Percentiles rank a stretch among this genome's conserved stretches.
Conservation (phyloP, 2,797 vertebrate genomes). For the Gymnothorax reevesii region DNA sequence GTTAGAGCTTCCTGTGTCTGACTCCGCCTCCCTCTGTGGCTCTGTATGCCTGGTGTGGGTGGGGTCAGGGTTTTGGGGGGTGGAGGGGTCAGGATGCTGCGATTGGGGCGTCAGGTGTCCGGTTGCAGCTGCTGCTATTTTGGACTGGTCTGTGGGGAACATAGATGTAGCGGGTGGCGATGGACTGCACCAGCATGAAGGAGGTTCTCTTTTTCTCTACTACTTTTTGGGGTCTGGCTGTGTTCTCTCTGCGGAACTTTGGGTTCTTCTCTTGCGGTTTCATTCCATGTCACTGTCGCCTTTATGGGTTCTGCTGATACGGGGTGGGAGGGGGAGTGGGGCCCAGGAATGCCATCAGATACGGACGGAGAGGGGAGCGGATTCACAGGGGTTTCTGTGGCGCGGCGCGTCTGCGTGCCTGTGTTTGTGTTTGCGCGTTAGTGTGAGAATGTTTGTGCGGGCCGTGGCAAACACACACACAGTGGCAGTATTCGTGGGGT, state of each 20-base stretch:
- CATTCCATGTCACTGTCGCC: neutral
- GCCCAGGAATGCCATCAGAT: neutral
- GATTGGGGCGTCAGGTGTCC: conserved; percentile 64
- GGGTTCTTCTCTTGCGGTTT: conserved; percentile 20
- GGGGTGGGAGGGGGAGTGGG: conserved; percentile 16
- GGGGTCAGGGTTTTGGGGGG: too few species aligned
- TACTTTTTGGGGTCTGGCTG: conserved; percentile 32
- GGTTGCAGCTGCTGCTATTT: conserved; percentile 86
- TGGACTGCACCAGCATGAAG: conserved; percentile 74
- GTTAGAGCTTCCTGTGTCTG: conserved; percentile 42
- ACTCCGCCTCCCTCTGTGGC: conserved; percentile 76
- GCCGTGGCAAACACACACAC: neutral
- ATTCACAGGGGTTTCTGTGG: conserved; percentile 38
- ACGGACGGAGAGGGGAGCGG: conserved; percentile 3
- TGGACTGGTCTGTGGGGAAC: conserved; percentile 84
- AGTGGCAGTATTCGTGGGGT: neutral
- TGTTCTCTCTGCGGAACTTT: conserved; percentile 37
- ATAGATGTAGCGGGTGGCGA: conserved; percentile 82
- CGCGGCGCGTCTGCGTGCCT: neutral
- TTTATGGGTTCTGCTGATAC: neutral
- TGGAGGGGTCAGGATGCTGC: too few species aligned
- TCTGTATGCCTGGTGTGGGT: conserved; percentile 78
- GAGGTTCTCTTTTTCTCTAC: conserved; percentile 69
- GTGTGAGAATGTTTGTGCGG: conserved; percentile 27
- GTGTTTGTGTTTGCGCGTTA: neutral